Conservation (phyloP, 2,113 vertebrate genomes). For the Bungarus multicinctus region DNA sequence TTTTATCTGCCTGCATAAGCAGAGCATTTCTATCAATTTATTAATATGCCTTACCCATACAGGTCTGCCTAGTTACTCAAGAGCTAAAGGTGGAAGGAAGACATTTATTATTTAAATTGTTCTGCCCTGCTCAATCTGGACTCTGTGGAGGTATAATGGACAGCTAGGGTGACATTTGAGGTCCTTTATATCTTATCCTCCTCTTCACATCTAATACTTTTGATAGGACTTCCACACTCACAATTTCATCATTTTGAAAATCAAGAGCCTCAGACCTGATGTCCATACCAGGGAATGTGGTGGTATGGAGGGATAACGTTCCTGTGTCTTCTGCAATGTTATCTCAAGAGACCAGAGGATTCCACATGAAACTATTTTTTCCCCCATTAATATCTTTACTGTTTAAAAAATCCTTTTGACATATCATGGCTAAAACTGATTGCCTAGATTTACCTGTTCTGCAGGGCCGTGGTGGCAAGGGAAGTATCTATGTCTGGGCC, state of each 20-base stretch:
- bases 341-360: background rate
- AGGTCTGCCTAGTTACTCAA: background rate
- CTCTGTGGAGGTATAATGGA: background rate
- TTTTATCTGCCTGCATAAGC: slow-evolving; percentile 8
- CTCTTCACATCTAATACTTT: background rate
- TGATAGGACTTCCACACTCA: background rate
- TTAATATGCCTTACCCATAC: background rate
- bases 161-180: background rate
- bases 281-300: background rate
- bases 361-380: background rate
- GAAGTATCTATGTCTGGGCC: slow-evolving; percentile 99
- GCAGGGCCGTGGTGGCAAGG: slow-evolving; percentile 92
- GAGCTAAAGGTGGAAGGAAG: background rate
- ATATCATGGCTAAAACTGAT: slow-evolving; percentile 18
- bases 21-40: background rate
- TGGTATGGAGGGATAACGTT: background rate
- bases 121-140: background rate
- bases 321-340: background rate
- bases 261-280: background rate
- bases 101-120: background rate
- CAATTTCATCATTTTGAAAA: background rate
- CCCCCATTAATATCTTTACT: background rate
- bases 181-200: background rate
- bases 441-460: background rate
- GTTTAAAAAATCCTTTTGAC: background rate